These are phyloP conservation scores for Regulus satrapa DNA, from an alignment of 2,113 vertebrate species.

Conservation along the genomic window DNA sequence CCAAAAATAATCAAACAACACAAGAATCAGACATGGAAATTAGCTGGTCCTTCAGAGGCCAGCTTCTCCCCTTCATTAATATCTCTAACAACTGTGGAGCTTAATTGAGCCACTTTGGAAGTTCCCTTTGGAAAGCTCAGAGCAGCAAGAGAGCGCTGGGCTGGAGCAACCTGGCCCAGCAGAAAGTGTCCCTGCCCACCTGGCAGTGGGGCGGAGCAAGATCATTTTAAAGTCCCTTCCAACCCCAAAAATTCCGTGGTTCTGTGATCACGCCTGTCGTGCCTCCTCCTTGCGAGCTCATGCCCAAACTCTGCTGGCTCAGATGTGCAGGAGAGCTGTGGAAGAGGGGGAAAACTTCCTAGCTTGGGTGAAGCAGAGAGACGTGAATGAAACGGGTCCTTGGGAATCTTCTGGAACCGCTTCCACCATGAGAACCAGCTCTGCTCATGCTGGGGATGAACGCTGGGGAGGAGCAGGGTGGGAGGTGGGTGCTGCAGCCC, in stretches of 20 bases:
- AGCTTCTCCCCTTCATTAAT: background rate
- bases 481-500: background rate
- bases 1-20: background rate
- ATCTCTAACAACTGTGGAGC: background rate
- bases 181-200: background rate
- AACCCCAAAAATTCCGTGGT: background rate
- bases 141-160: background rate
- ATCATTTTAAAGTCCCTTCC: background rate
- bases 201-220: background rate
- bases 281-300: background rate
- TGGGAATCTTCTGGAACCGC: rapidly evolving
- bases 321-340: background rate
- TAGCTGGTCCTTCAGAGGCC: background rate
- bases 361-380: rapidly evolving
- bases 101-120: background rate
- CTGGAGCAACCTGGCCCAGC: background rate
- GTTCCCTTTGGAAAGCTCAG: background rate
- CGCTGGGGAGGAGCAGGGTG: rapidly evolving
- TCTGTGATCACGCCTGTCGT: rapidly evolving
- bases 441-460: rapidly evolving
- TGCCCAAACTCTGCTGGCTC: rapidly evolving
- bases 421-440: rapidly evolving
- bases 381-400: rapidly evolving
- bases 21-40: background rate
- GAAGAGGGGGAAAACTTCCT: background rate